Base-by-base conservation (phyloP, 2,888 invertebrate species). In the Drosophila meridionalis region DNA sequence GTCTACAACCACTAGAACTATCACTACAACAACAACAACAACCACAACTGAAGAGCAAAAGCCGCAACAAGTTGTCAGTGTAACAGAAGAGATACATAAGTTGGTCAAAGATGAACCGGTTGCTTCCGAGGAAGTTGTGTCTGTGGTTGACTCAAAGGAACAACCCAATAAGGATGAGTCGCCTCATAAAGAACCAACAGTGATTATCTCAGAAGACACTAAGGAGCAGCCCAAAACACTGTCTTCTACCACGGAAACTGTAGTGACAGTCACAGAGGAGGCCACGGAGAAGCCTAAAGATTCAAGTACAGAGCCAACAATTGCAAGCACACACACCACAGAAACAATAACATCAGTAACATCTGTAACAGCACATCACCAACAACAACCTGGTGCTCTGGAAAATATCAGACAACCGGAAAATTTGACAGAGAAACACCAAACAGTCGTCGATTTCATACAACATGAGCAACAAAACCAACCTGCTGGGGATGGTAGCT, bases 391-490 rank as follows among this genome's bases (percentile, higher is more conserved):
- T 6, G 77, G 74, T 20, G 70, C 67, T 4, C 42, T 75, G 1
- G 79, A 83, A 34, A 69, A 66, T 28, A 52, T 77, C 0, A 53
- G 14, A 28, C 52, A 66, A 28, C 65, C 73, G 0, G 47, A 56
- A 47, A n/a, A 28, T 2, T 36, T 28, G 4, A 20, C 68, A 11
- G 72, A 80, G 36, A 73, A 82, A 48, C 77, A 84, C 42, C 75
- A 89, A 61, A 76, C 82, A 0, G 76, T 86, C 30, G 84, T 76
- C 0, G 89, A 89, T 52, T 92, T 92, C 14, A 82, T 91, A 59
- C 72, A 87, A 11, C 59, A 65, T 0, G 92, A 91, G 52, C 84
- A 76, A 53, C 28, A 48, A 4, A 12, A 66, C 2, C 59, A 76
- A 36, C 57, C 78, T 1, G 30, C 45, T 48, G 45, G 20, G 14